phyloP scores from a whole-genome alignment of 2,888 invertebrate genomes.

The Steinernema carpocapsae region DNA sequence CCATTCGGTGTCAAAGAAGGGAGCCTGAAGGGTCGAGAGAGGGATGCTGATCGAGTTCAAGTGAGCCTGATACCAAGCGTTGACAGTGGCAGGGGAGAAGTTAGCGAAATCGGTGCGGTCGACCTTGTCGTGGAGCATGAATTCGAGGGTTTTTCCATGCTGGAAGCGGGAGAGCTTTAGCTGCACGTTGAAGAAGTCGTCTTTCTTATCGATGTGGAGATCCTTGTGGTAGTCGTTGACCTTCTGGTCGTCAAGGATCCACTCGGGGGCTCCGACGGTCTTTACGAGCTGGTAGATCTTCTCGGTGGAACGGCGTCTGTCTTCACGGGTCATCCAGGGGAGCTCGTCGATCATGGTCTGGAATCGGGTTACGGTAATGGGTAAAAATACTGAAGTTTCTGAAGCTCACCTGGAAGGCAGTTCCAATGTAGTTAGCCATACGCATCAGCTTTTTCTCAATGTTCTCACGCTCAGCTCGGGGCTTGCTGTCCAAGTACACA shows the following conservation, averaged over 20 bases:
- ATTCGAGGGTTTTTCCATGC: constrained; percentile 12
- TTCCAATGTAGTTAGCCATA: constrained; percentile 31
- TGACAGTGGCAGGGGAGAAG: constrained; percentile 38
- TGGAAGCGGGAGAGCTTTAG: constrained; percentile 21
- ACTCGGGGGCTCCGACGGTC: constrained; percentile 27
- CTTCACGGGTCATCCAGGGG: constrained; percentile 29
- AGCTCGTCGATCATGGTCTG: constrained; percentile 31
- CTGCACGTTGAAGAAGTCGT: constrained; percentile 35
- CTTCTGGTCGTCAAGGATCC: constrained; percentile 20
- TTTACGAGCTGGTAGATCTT: constrained; percentile 33
- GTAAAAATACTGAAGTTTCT: no score
- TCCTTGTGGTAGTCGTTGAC: constrained; percentile 31
- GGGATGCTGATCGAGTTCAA: constrained; percentile 40
- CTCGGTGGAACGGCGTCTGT: constrained; percentile 26
- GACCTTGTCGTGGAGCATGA: constrained; percentile 15
- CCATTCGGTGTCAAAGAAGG: constrained; percentile 34
- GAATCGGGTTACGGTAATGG: not conserved
- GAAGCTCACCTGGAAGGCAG: constrained; percentile 15
- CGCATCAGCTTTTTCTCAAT: constrained; percentile 33
- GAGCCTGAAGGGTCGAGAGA: constrained; percentile 29
- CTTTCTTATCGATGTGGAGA: not conserved
- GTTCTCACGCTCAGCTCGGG: constrained; percentile 20
- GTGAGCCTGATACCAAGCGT: constrained; percentile 37
- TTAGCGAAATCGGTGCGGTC: constrained; percentile 31
- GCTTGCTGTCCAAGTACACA: constrained; percentile 17